Base-by-base conservation (phyloP, 2,888 invertebrate genomes). In the Metacarcinus magister region DNA sequence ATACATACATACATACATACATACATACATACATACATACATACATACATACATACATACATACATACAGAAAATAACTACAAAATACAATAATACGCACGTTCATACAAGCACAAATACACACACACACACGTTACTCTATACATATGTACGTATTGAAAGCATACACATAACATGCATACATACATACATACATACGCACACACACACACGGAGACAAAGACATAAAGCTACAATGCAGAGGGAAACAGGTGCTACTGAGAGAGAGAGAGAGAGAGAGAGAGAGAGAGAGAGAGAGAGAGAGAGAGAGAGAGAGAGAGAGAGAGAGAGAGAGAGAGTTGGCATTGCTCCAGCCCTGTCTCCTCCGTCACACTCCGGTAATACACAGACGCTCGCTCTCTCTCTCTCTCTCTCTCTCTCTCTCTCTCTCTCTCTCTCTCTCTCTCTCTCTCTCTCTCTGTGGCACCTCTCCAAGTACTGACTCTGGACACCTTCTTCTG, bases 391-490 rank as follows among this genome's bases (percentile, higher is more conserved):
- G 44, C 91, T 43, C 91, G 43, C 91, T 91, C 91, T 91, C 91
- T 91, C 91, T 91, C 91, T 91, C 91, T 91, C 91, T 91, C 91
- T 91, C 91, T 91, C 91, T 91, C 91, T 91, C 91, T 91, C 91
- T 91, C 91, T 91, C 91, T 91, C 91, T 91, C 91, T 91, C 91
- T 91, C 91, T 91, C 91, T 91, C 91, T 91, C 91, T 91, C 91
- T 91, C 43, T 91, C 43, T 91, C 43, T 91, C 43, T 91, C 43
- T 91, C 43, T 91, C 43, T 91, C 43, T 91, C 44, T 91, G 46
- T 91, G 91, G 48, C 91, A 91, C 91, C 91, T 91, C 48, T 91
- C 91, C 44, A 91, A 48, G 91, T 48, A 91, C 28, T 48, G n/a
- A 10, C 48, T 91, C 44, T 91, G 91, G 82, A 82, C 82, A 82